These are phyloP conservation scores for Lycaena phlaeas DNA, from an alignment of 2,888 invertebrate species.

Conservation along the genomic window DNA sequence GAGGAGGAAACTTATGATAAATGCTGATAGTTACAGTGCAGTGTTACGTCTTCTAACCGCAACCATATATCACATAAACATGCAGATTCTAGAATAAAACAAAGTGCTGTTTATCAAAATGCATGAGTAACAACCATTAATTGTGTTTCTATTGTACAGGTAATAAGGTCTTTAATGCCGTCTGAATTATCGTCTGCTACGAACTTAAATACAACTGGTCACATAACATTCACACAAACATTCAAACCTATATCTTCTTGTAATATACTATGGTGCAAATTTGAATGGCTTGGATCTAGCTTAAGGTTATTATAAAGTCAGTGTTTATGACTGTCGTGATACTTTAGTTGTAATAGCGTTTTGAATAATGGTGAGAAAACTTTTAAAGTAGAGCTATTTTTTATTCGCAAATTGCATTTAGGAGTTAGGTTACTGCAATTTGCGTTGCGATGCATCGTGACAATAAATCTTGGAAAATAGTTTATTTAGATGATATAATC, in stretches of 20 bases:
- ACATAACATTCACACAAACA: not conserved
- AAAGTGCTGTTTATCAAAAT: conserved; percentile 6
- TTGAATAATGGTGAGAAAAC: not conserved
- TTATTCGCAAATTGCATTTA: conserved; percentile 9
- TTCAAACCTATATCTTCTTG: not conserved
- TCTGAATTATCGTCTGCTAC: not conserved
- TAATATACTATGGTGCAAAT: not conserved
- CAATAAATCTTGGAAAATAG: not conserved
- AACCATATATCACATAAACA: too few species aligned
- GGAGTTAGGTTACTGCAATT: conserved; percentile 11
- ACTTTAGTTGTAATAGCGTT: too few species aligned
- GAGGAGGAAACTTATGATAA: too few species aligned
- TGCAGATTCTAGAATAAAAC: too few species aligned
- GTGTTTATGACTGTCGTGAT: too few species aligned
- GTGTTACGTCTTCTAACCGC: too few species aligned
- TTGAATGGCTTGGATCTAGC: not conserved
- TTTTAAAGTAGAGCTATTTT: conserved; percentile 1
- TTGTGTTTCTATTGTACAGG: conserved; percentile 5
- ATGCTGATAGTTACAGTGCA: too few species aligned
- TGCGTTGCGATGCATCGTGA: conserved; percentile 8
- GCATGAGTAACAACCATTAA: conserved; percentile 6
- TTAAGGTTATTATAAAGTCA: too few species aligned
- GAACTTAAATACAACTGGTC: conserved; percentile 1
- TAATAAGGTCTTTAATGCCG: conserved; percentile 4
- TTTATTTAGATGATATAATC: conserved; percentile 1